Conservation (phyloP, 2,888 invertebrate species). For the Drosophila kambysellisi region DNA sequence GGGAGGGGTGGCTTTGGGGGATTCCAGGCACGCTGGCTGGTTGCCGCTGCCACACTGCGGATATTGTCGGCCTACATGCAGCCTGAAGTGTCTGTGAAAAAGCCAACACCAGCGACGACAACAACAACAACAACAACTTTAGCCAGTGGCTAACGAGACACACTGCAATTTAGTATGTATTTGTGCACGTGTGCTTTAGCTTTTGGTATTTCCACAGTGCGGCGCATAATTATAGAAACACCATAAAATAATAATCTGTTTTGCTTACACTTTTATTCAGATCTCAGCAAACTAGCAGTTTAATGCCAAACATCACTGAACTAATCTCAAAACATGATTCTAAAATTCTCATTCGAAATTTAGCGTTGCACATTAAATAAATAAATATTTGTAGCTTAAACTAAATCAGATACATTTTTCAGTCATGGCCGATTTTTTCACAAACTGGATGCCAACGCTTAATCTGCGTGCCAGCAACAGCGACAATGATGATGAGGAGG, state of each 20-base stretch:
- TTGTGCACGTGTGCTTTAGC: constrained; percentile 8
- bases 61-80: constrained; percentile 61
- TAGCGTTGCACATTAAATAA: constrained; percentile 17
- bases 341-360: constrained; percentile 49
- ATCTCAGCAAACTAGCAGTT: background rate
- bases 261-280: background rate
- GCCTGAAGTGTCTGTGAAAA: constrained; percentile 57
- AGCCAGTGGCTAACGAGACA: constrained; percentile 66
- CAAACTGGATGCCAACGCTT: constrained; percentile 36
- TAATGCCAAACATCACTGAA: background rate
- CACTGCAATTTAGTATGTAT: constrained; percentile 42
- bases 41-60: constrained; percentile 50
- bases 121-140: constrained; percentile 28
- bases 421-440: constrained; percentile 42
- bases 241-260: background rate
- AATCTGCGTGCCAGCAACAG: constrained; percentile 9
- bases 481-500: constrained; percentile 21
- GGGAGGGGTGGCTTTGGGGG: background rate
- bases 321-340: background rate
- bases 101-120: constrained; percentile 29
- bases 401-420: constrained; percentile 3
- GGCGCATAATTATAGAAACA: constrained; percentile 12
- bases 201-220: constrained; percentile 15
- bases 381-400: background rate
- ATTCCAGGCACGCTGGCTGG: constrained; percentile 8